Evolutionary conservation across 2,797 vertebrate genomes (phyloP).

Genomic region (Spatula clypeata): DNA sequence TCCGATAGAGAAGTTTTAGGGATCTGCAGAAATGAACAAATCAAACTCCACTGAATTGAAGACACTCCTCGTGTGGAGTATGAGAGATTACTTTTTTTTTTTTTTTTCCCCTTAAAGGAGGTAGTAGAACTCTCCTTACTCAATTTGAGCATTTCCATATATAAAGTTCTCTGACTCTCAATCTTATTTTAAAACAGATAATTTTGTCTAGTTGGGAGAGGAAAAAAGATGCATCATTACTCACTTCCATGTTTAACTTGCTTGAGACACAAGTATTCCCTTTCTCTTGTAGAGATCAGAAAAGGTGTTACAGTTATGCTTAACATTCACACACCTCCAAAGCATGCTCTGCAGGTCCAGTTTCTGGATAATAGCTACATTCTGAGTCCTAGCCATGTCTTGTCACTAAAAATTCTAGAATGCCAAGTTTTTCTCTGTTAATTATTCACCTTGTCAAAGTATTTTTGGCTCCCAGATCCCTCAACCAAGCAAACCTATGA

Average conservation of each 20-base stretch:
- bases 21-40: neutral
- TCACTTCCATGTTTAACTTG: neutral
- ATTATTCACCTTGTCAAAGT: neutral
- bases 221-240: rapidly evolving
- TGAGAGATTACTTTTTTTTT: neutral
- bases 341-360: neutral
- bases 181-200: neutral
- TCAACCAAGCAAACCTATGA: neutral
- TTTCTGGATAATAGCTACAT: neutral
- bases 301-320: neutral
- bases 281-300: neutral
- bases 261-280: neutral
- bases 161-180: neutral
- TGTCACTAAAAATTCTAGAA: neutral
- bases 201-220: neutral
- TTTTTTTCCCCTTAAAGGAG: neutral
- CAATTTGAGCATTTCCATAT: neutral
- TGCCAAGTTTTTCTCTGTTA: neutral
- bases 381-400: neutral
- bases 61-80: neutral
- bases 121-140: neutral
- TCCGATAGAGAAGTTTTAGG: neutral
- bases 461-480: neutral
- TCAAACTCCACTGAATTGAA: neutral
- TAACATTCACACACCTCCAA: neutral